Base-by-base conservation (phyloP, 2,888 invertebrate genomes). In the Geotrupes spiniger region DNA sequence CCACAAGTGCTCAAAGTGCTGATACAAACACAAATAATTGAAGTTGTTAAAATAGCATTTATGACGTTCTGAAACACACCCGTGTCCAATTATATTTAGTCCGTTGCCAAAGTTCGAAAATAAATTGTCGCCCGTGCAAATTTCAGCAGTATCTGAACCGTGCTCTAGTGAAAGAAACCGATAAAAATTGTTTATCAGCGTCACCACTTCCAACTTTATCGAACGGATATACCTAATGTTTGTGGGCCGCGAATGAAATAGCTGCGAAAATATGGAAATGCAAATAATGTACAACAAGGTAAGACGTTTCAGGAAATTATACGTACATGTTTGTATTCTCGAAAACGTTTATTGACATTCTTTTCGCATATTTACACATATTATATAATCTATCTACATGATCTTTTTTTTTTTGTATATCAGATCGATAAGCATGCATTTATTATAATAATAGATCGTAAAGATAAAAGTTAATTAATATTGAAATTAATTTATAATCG, bases 51-150 rank as follows among this genome's bases (percentile, higher is more conserved):
- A 46, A 36, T 33, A 40, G 25, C 40, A 15, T 33, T 40, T 12
- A 14, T 26, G 39, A 39, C 26, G 39, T 46, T 27, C 17, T 26
- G 10, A 15, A 40, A 40, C 25, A 40, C 37, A 25, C 16, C 36
- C 9, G 38, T 39, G 48, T 38, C 48, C 48, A 43, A 42, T 36
- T 31, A 36, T 25, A 21, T 37, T 31, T 43, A 48, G 38, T 42
- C 17, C 38, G 9, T 36, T 48, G 48, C 48, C 48, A 48, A 48
- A 48, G 42, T 48, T 42, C 48, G 42, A 48, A 48, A 48, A 48
- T 48, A 48, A 48, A 43, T 48, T 38, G 48, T 16, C 37, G 31
- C 39, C 42, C 36, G 42, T 43, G 48, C 42, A 31, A 48, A 38
- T 21, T 42, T 36, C 38, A 28, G 33, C 47, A 48, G 48, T 48